Percentiles rank a stretch among this genome's conserved stretches.
phyloP scores from a whole-genome alignment of 2,113 vertebrate species.

The Grallaria varia region DNA sequence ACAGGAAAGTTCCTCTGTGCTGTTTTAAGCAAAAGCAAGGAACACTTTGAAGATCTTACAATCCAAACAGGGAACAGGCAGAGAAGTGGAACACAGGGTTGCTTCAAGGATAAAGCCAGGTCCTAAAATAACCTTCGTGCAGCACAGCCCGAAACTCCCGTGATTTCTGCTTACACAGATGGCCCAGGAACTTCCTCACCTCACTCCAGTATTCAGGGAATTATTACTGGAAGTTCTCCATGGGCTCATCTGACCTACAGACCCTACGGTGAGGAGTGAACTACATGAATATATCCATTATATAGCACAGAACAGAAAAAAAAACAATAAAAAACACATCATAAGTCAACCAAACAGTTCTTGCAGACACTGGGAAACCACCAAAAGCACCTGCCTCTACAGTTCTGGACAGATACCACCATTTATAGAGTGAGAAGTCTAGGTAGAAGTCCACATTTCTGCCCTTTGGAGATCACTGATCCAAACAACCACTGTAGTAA shows the following conservation, averaged over 20 bases:
- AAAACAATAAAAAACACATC: too few relatives aligned
- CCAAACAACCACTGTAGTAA: neutral
- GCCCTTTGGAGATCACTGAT: neutral
- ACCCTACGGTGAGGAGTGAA: neutral
- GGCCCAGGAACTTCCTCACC: neutral
- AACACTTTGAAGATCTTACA: neutral
- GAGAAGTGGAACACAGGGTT: neutral
- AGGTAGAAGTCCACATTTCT: neutral
- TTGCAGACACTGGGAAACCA: neutral
- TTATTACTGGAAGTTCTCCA: neutral
- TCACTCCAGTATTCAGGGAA: neutral
- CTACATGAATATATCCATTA: neutral
- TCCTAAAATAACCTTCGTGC: neutral
- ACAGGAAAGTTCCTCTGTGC: neutral
- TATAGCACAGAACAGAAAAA: neutral
- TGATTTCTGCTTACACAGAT: neutral
- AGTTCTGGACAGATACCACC: neutral
- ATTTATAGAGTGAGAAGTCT: neutral
- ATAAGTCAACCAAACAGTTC: neutral
- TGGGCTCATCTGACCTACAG: neutral
- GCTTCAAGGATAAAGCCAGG: neutral
- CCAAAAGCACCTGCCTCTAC: neutral
- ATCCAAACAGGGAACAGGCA: neutral
- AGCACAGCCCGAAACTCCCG: neutral
- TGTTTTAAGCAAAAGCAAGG: neutral